A percentile compares a stretch with the other conserved stretches of the same genome.
Evolutionary conservation across 2,888 invertebrate species (phyloP).

Genomic region (Petrolisthes cinctipes): DNA sequence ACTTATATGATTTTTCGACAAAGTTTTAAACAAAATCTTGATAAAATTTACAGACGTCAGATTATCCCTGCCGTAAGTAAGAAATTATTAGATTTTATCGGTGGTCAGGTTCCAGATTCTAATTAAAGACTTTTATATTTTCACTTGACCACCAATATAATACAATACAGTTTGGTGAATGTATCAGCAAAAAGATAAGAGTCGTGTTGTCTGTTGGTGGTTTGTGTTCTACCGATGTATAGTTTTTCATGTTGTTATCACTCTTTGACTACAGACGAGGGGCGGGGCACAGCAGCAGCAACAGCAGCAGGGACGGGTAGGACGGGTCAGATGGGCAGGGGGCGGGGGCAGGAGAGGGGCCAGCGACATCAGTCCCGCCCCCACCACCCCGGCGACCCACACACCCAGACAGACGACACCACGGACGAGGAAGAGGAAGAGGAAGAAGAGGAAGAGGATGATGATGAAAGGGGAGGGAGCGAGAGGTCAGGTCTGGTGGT

Average conservation of each 20-base stretch:
- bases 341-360: not conserved
- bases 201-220: no score
- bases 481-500: not conserved
- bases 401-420: not conserved
- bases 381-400: not conserved
- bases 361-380: not conserved
- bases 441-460: not conserved
- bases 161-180: no score
- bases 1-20: no score
- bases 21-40: no score
- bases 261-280: not conserved
- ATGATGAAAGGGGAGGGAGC: not conserved
- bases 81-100: no score
- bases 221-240: no score
- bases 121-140: no score
- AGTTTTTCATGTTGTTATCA: not conserved
- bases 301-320: not conserved
- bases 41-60: no score
- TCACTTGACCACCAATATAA: no score
- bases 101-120: no score
- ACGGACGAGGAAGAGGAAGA: not conserved
- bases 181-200: no score
- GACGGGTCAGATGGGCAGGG: not conserved
- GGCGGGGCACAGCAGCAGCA: not conserved
- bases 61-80: no score